Evolutionary conservation across 2,797 vertebrate genomes (phyloP), one percentile per base, ranked within the genome.

Genomic region (Hemitrygon akajei): DNA sequence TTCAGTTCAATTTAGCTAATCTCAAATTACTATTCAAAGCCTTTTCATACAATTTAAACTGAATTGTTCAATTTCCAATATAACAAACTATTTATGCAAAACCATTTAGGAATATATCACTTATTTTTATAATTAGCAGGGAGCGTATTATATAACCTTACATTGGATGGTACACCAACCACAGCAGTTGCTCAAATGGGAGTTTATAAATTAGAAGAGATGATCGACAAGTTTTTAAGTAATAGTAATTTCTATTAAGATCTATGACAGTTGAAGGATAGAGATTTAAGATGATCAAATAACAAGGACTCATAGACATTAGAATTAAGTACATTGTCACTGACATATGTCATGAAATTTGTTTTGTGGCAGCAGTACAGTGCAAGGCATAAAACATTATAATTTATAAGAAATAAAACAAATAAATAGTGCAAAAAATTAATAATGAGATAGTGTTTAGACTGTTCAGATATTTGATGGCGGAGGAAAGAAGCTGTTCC

Each of bases 1-100:
- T 81, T 81, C 80, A 3, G 73, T 81, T 81, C 79, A 81, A 81
- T 81, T 81, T 66, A 81, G 80, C 80, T 82, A 7, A 82, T 82
- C 80, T 56, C 20, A 56, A 82, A 47, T 82, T 25, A 82, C 25
- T 37, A 82, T 47, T 47, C 47, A 82, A 82, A 56, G 80, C 80
- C 80, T 82, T 22, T 37, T 82, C 47, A 82, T 82, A 82, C 18
- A 81, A 81, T 22, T 47, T 82, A 82, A 82, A 20, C 18, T 82
- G 80, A 20, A 22, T 82, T 25, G 47, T 47, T 56, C 80, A 82
- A 82, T 22, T 82, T 40, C 18, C 80, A 1, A 27, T 7, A 7
- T 76, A 10, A 27, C 7, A 1, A 20, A 22, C 37, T 37, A 37
- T 4, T 80, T 80, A 7, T 25, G 47, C 40, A 82, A 56, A 82